phyloP scores from a whole-genome alignment of 64 coral and sea anemone species.

The Anthopleura sola region DNA sequence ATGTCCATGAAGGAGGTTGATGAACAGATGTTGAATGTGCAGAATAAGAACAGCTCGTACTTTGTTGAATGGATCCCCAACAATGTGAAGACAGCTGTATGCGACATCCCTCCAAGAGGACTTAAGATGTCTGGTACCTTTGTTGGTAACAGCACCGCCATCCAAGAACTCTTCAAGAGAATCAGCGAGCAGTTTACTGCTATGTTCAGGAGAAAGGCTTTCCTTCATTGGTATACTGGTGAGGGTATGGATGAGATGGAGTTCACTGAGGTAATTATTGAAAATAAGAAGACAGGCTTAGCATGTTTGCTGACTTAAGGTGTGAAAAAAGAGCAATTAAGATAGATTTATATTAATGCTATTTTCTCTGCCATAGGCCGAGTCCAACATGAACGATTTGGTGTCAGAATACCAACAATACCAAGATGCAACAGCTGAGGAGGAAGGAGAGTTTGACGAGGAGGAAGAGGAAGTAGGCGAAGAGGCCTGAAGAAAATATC shows the following conservation, averaged over 20 bases:
- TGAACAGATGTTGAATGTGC: conserved; percentile 63
- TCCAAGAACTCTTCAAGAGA: conserved; percentile 72
- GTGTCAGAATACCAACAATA: conserved; percentile 81
- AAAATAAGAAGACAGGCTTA: background rate
- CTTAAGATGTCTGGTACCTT: conserved; percentile 72
- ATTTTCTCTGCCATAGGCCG: conserved; percentile 33
- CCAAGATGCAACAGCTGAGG: conserved; percentile 78
- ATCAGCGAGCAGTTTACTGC: conserved; percentile 72
- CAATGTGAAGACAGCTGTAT: conserved; percentile 77
- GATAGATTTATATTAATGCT: background rate
- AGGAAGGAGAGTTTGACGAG: conserved; percentile 80
- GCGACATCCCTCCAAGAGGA: conserved; percentile 65
- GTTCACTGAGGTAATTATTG: conserved; percentile 58
- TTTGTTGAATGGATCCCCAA: conserved; percentile 85
- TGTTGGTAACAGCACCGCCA: conserved; percentile 69
- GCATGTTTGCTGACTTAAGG: background rate
- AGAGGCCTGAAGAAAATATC: background rate
- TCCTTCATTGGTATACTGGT: conserved; percentile 84
- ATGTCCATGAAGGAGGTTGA: conserved; percentile 72
- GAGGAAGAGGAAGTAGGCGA: conserved; percentile 60
- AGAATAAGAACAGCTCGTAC: conserved; percentile 76
- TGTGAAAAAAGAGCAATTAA: no score
- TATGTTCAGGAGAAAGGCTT: conserved; percentile 71
- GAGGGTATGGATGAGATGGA: conserved; percentile 89
- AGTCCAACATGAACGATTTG: conserved; percentile 83